Conservation (phyloP, 2,888 invertebrate genomes). For the Drosophila lutescens region DNA sequence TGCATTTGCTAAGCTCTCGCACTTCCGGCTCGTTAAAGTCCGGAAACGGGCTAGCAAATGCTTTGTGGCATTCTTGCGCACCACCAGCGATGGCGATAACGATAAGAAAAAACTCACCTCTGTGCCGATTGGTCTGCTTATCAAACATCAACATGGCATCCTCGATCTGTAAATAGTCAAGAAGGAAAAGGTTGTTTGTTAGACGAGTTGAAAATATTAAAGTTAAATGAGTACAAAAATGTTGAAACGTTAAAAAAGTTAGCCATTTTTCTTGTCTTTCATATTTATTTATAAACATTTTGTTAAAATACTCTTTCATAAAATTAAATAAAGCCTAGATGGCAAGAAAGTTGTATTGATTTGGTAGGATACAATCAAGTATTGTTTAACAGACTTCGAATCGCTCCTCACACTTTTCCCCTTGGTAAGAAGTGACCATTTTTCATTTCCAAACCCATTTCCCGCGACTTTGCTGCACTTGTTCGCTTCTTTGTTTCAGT, state of each 20-base stretch:
- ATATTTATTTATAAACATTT: no score
- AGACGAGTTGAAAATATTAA: slow-evolving; percentile 10
- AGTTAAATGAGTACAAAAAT: not conserved
- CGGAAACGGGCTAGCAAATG: slow-evolving; percentile 65
- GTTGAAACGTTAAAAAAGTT: no score
- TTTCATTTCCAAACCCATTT: slow-evolving; percentile 29
- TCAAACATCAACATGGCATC: slow-evolving; percentile 99
- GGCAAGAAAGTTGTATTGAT: not conserved
- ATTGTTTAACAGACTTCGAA: not conserved
- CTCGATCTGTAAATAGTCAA: slow-evolving; percentile 93
- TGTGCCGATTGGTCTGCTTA: slow-evolving; percentile 99
- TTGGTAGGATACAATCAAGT: not conserved
- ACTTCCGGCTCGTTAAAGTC: slow-evolving; percentile 75
- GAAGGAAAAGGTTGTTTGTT: slow-evolving; percentile 29
- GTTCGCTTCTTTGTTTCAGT: slow-evolving; percentile 22
- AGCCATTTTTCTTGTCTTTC: no score
- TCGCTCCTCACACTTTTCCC: not conserved
- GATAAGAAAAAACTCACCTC: slow-evolving; percentile 89
- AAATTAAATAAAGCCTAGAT: not conserved
- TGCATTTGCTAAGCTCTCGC: slow-evolving; percentile 71
- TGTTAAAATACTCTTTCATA: no score
- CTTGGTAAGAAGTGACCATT: slow-evolving; percentile 11
- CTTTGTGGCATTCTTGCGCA: slow-evolving; percentile 27
- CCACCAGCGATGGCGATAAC: not conserved
- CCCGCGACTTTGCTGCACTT: slow-evolving; percentile 38